Evolutionary conservation across 2,888 invertebrate species (phyloP).

Genomic region (Sarcophaga carnaria): DNA sequence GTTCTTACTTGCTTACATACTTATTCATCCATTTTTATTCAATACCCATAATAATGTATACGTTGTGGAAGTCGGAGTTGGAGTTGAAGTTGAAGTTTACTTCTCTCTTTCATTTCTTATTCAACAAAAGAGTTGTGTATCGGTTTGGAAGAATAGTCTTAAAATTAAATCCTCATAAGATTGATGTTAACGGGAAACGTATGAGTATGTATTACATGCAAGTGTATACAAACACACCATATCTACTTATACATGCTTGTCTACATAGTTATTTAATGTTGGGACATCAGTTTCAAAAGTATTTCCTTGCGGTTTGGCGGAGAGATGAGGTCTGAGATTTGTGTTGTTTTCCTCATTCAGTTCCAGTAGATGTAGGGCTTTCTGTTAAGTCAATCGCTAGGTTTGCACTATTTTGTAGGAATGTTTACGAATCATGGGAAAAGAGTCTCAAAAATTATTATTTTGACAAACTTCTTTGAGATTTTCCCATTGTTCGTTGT

Average conservation of each 20-base stretch:
- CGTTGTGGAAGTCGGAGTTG: background rate
- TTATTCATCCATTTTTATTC: background rate
- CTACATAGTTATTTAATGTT: constrained; percentile 36
- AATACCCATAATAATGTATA: background rate
- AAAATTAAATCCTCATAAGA: constrained; percentile 74
- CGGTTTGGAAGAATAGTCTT: constrained; percentile 61
- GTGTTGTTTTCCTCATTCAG: background rate
- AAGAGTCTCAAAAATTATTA: too few species aligned
- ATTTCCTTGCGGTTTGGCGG: constrained; percentile 67
- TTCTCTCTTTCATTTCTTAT: constrained; percentile 23
- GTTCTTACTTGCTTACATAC: constrained; percentile 16
- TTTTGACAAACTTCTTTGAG: too few species aligned
- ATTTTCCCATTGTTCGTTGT: too few species aligned
- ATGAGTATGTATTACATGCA: constrained; percentile 46
- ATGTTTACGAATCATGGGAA: too few species aligned
- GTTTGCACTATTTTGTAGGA: background rate
- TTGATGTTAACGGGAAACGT: constrained; percentile 81
- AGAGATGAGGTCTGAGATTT: constrained; percentile 14
- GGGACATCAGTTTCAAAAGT: constrained; percentile 70
- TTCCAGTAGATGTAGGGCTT: background rate
- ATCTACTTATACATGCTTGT: constrained; percentile 1
- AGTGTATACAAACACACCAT: background rate
- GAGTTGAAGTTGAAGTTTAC: constrained; percentile 1
- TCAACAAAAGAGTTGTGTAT: constrained; percentile 27
- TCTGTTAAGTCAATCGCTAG: background rate